Percentiles rank a stretch among this genome's conserved stretches.
These are phyloP conservation scores for Eonycteris spelaea DNA, from an alignment of 2,113 vertebrate species.

Conservation along the genomic window DNA sequence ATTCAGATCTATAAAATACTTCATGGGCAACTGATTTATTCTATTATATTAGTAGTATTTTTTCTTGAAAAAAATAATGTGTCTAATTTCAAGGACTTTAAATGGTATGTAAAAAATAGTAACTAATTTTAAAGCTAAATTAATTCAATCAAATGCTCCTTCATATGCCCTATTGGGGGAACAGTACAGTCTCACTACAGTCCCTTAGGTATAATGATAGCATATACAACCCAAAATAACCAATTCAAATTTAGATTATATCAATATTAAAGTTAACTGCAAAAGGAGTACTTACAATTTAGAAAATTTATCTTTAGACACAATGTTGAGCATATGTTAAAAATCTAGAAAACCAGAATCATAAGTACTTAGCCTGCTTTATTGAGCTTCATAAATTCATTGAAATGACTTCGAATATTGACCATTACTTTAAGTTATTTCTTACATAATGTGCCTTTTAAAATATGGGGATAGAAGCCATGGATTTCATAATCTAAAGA, in stretches of 20 bases:
- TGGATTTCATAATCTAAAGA: constrained; percentile 26
- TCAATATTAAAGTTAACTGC: constrained; percentile 30
- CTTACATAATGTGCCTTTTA: background rate
- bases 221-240: background rate
- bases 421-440: constrained; percentile 21
- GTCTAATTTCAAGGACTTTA: background rate
- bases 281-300: constrained; percentile 19
- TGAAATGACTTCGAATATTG: constrained; percentile 40
- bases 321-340: constrained; percentile 9
- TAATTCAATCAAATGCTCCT: background rate
- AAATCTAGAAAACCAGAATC: constrained; percentile 29
- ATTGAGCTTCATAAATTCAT: constrained; percentile 10
- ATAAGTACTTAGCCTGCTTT: background rate
- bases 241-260: background rate
- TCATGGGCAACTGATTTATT: background rate
- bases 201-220: background rate
- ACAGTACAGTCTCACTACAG: background rate
- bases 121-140: constrained; percentile 23
- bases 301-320: constrained; percentile 21
- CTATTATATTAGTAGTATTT: background rate
- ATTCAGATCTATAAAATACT: background rate
- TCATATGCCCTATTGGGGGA: background rate
- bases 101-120: background rate
- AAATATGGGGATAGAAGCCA: background rate
- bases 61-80: background rate